Evolutionary conservation across 2,888 invertebrate genomes (phyloP), one percentile per base, ranked within the genome.

Genomic region (Panzeria rudis): DNA sequence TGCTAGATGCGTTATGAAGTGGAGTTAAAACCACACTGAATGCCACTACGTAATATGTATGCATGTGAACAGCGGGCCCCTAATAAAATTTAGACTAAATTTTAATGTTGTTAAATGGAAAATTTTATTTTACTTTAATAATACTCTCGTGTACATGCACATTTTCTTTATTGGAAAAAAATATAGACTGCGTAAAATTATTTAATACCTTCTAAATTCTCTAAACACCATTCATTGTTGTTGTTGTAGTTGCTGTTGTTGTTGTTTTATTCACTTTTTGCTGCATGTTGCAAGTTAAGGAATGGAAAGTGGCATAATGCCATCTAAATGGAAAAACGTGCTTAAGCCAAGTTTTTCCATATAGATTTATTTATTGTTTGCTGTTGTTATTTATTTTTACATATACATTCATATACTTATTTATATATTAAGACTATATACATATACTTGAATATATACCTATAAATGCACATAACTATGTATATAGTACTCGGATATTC

Each of bases 291-390:
- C 54, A 84, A 84, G 61, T 72, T 56, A 64, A 75, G 81, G 85
- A 75, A 85, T 78, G 82, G 85, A 85, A 85, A 85, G 85, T 85
- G 85, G 85, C 85, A 85, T 85, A 68, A 81, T 85, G 84, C 84
- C 84, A 85, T 82, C 52, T 66, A 82, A 81, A 82, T 72, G 78
- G 66, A 85, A 85, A 80, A 85, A 85, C 84, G 84, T 84, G 84
- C 84, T 84, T 84, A 81, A 84, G 81, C 85, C 85, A 85, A 85
- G 82, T 82, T 85, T 85, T 85, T 69, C 76, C 35, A 61, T 75
- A 38, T 64, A 69, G 32, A 29, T 75, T 61, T 71, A 73, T 78
- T 80, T 80, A 66, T 66, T 72, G 59, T 71, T 56, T 66, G 35
- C 64, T 47, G 35, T 29, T 54, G 25, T 11, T 29, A 32, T 52